These are phyloP conservation scores for Adelges cooleyi DNA, from an alignment of 1,140 invertebrate genomes.

Conservation along the genomic window DNA sequence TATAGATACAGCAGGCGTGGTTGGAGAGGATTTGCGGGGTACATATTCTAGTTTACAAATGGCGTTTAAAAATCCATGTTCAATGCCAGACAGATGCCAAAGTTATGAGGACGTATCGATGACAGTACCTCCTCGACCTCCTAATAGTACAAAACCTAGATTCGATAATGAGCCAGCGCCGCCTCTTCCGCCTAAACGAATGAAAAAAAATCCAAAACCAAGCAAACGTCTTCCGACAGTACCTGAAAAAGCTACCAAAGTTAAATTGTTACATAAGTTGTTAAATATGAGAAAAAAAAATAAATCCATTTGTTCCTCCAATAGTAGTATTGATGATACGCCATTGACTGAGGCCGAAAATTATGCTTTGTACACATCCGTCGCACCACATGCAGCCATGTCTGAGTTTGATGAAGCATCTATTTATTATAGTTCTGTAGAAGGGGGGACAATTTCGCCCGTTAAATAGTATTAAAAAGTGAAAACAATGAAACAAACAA, in stretches of 20 bases:
- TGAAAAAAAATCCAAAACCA: conserved; percentile 47
- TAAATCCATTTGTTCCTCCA: conserved; percentile 12
- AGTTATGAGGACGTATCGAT: conserved; percentile 46
- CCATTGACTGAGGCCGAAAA: conserved; percentile 73
- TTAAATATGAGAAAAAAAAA: conserved; percentile 39
- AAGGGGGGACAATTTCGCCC: conserved; percentile 41
- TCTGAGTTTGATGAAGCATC: conserved; percentile 79
- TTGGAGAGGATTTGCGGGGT: conserved; percentile 28
- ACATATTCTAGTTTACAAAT: conserved; percentile 68
- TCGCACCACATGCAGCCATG: conserved; percentile 67
- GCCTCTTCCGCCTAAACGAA: conserved; percentile 63
- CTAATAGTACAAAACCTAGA: conserved; percentile 32
- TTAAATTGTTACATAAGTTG: conserved; percentile 53
- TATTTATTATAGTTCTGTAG: conserved; percentile 71
- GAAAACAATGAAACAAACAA: not conserved
- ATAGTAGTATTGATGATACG: conserved; percentile 35
- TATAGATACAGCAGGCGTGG: conserved; percentile 34
- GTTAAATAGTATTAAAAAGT: conserved; percentile 12
- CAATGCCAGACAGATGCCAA: conserved; percentile 36
- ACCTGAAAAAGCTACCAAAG: conserved; percentile 42
- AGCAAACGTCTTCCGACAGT: conserved; percentile 41
- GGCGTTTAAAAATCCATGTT: conserved; percentile 70
- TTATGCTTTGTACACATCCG: conserved; percentile 69
- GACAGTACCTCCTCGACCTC: conserved; percentile 33
- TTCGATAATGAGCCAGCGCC: conserved; percentile 46